Percentiles rank a stretch among this genome's conserved stretches.
These are phyloP conservation scores for Argyrosomus regius DNA, from an alignment of 2,797 vertebrate species.

Conservation along the genomic window DNA sequence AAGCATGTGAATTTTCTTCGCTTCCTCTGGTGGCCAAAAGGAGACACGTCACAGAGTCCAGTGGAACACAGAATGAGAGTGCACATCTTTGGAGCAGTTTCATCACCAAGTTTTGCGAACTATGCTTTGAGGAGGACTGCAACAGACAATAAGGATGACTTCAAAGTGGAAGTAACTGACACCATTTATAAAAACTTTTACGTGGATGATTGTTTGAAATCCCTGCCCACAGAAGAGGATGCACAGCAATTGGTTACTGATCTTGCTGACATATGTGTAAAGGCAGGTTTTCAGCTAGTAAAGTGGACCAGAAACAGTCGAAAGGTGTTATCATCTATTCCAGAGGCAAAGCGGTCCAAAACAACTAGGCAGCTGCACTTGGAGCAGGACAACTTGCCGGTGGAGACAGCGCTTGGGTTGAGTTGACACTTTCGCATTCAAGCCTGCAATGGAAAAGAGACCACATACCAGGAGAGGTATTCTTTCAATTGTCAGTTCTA, in stretches of 20 bases:
- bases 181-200: no score
- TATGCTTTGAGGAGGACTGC: no score
- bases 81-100: no score
- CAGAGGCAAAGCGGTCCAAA: constrained; percentile 6
- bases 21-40: not conserved
- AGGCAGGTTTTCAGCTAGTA: not conserved
- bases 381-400: not conserved
- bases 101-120: no score
- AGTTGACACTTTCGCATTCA: constrained; percentile 8
- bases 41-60: not conserved
- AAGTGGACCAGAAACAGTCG: not conserved
- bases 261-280: not conserved
- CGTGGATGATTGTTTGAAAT: no score
- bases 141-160: no score
- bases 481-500: constrained; percentile 32
- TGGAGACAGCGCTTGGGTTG: not conserved
- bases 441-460: not conserved
- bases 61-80: constrained; percentile 5
- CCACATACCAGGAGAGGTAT: constrained; percentile 9
- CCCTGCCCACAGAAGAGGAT: no score
- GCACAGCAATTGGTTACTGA: not conserved
- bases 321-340: not conserved
- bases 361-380: not conserved
- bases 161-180: no score
- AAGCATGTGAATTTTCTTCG: no score